Evolutionary conservation across 2,888 invertebrate species (phyloP).

Genomic region (Papilio gigon): DNA sequence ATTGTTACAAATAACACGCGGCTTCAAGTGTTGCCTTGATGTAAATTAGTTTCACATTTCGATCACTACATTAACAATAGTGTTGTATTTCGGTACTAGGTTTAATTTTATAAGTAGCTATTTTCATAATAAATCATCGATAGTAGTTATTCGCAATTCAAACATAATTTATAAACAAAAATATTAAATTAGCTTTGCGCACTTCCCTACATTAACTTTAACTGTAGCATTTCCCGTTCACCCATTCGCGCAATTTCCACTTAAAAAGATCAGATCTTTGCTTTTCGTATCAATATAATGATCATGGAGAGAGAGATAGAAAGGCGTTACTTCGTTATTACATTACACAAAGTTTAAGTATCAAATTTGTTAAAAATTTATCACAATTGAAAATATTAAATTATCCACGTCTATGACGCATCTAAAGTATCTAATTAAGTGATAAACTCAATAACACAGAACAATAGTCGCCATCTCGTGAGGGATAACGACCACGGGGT

Average conservation of each 20-base stretch:
- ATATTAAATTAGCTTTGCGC: too few species aligned
- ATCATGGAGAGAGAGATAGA: too few species aligned
- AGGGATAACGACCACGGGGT: constrained; percentile 34
- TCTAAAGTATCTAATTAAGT: constrained; percentile 32
- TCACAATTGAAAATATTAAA: neutral
- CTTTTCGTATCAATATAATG: too few species aligned
- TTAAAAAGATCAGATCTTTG: too few species aligned
- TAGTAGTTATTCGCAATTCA: too few species aligned
- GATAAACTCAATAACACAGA: constrained; percentile 36
- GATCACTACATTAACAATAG: neutral
- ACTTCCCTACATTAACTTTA: too few species aligned
- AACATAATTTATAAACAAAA: too few species aligned
- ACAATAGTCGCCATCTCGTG: constrained; percentile 40
- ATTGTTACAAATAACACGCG: constrained; percentile 33
- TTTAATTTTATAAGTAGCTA: neutral
- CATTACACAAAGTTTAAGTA: neutral
- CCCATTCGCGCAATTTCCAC: too few species aligned
- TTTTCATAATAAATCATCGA: too few species aligned
- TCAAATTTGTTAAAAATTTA: neutral
- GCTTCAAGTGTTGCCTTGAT: constrained; percentile 14
- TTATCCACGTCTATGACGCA: neutral
- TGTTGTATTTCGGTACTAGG: neutral
- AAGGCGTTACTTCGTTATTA: too few species aligned
- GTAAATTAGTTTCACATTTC: constrained; percentile 5
- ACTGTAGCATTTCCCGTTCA: too few species aligned